These are phyloP conservation scores for Aurelia sp. DNA, from an alignment of 30 jellyfish, hydroid and myxozoan species.

Conservation along the genomic window DNA sequence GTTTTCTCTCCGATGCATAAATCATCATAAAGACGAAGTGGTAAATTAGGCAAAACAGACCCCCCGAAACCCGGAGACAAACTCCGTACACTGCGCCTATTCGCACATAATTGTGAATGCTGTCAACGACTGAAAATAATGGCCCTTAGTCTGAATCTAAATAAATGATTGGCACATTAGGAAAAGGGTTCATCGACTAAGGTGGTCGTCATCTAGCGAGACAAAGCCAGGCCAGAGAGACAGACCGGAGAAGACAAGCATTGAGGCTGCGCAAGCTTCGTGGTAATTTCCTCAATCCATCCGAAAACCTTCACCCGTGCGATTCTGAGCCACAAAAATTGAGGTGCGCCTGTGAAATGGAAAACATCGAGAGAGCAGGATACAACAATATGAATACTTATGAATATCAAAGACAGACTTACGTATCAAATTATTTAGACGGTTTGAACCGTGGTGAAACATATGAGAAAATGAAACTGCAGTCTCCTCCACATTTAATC, in stretches of 20 bases:
- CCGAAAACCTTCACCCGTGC: too few relatives aligned
- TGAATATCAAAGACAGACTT: conserved; percentile 42
- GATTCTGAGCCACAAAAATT: too few relatives aligned
- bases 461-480: conserved; percentile 13
- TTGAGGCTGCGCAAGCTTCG: conserved; percentile 1
- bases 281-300: neutral
- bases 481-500: conserved; percentile 1
- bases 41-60: too few relatives aligned
- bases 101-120: conserved; percentile 56
- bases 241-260: neutral
- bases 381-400: conserved; percentile 26
- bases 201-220: conserved; percentile 35
- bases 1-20: too few relatives aligned
- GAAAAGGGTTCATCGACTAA: conserved; percentile 1
- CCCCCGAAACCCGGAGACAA: too few relatives aligned
- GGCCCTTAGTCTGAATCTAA: conserved; percentile 33
- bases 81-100: conserved; percentile 30
- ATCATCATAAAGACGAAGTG: too few relatives aligned
- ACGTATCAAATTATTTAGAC: conserved; percentile 41
- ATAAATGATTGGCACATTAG: neutral
- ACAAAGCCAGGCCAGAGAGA: neutral
- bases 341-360: conserved; percentile 20
- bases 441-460: conserved; percentile 22
- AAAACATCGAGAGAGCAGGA: conserved; percentile 24
- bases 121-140: conserved; percentile 44